Evolutionary conservation across 2,888 invertebrate genomes (phyloP).

Genomic region (Apeira syringaria): DNA sequence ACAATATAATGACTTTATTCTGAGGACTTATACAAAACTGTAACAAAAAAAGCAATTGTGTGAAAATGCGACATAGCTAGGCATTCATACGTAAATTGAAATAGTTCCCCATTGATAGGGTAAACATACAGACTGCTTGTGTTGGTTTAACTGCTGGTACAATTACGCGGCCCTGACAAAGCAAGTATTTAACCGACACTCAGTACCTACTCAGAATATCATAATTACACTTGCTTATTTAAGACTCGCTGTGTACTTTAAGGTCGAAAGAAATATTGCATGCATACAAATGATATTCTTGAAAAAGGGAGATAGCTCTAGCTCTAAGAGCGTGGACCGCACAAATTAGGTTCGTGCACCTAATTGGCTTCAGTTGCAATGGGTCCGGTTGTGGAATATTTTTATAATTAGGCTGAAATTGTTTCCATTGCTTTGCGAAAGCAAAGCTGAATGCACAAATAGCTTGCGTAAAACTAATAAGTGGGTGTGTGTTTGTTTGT

Average conservation of each 20-base stretch:
- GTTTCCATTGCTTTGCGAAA: too few relatives aligned
- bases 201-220: constrained; percentile 9
- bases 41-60: constrained; percentile 1
- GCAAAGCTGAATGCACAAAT: too few relatives aligned
- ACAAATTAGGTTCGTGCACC: too few relatives aligned
- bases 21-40: neutral
- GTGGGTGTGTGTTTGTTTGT: too few relatives aligned
- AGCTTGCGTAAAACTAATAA: too few relatives aligned
- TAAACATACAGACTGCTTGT: constrained; percentile 7
- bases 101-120: constrained; percentile 12
- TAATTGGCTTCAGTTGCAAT: too few relatives aligned
- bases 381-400: too few relatives aligned
- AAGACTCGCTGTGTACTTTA: constrained; percentile 1
- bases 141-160: constrained; percentile 38
- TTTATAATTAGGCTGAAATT: too few relatives aligned
- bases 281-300: too few relatives aligned
- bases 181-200: constrained; percentile 20
- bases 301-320: too few relatives aligned
- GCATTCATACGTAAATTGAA: constrained; percentile 9
- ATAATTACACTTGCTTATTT: constrained; percentile 9
- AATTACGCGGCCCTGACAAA: constrained; percentile 38
- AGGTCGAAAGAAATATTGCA: neutral
- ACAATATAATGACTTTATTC: neutral
- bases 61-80: constrained; percentile 2
- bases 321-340: too few relatives aligned